Conservation (phyloP, 2,888 invertebrate genomes). For the Bellardia bayeri region DNA sequence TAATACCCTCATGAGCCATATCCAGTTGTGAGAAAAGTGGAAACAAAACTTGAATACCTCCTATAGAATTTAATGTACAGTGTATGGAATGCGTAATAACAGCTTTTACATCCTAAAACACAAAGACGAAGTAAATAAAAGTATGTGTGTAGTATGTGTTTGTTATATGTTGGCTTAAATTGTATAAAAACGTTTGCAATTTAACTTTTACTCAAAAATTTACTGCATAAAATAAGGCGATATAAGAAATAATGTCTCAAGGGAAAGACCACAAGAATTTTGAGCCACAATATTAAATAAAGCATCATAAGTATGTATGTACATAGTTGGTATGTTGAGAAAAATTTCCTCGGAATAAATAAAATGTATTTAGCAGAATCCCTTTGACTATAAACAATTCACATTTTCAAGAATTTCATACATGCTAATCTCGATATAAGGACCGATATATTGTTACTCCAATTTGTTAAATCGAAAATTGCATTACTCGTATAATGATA, state of each 20-base stretch:
- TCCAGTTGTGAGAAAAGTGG: constrained; percentile 99
- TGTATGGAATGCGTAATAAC: constrained; percentile 99
- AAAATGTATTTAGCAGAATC: background rate
- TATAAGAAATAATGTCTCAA: background rate
- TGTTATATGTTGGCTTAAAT: constrained; percentile 7
- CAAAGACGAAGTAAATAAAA: constrained; percentile 4
- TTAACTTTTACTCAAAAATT: background rate
- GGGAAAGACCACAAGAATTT: constrained; percentile 8
- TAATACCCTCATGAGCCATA: constrained; percentile 93
- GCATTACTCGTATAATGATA: too few relatives aligned
- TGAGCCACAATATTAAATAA: background rate
- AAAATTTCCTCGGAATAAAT: background rate
- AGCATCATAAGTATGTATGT: background rate
- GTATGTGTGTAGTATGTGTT: background rate
- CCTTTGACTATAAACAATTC: background rate
- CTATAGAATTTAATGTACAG: constrained; percentile 99
- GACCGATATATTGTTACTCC: too few relatives aligned
- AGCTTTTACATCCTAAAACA: constrained; percentile 97
- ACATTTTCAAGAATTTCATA: background rate
- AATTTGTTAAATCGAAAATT: too few relatives aligned
- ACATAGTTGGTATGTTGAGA: background rate
- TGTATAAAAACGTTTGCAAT: constrained; percentile 13
- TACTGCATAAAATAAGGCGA: background rate
- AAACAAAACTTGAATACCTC: constrained; percentile 98
- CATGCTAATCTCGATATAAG: too few relatives aligned